Percentiles rank a stretch among this genome's conserved stretches.
phyloP scores from a whole-genome alignment of 2,888 invertebrate genomes.

The Cheilosia grossa region DNA sequence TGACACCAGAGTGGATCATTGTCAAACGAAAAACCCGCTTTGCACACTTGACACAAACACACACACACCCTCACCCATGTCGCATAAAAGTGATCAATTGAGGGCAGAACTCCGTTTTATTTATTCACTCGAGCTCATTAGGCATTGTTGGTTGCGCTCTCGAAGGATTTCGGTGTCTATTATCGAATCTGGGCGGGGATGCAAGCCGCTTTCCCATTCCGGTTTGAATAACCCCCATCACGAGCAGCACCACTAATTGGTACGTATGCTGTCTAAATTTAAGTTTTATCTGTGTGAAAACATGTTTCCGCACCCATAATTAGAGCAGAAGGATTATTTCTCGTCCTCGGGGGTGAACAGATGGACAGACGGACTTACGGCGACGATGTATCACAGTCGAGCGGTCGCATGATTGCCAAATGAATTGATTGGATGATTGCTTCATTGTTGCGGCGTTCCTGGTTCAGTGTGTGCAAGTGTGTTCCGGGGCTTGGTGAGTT shows the following conservation, averaged over 20 bases:
- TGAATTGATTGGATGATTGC: constrained; percentile 75
- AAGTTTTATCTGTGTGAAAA: constrained; percentile 35
- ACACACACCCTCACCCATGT: neutral
- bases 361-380: constrained; percentile 16
- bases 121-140: constrained; percentile 70
- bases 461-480: neutral
- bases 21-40: constrained; percentile 72
- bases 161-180: constrained; percentile 17
- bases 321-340: constrained; percentile 60
- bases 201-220: constrained; percentile 3
- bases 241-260: constrained; percentile 47
- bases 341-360: constrained; percentile 14
- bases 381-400: constrained; percentile 65
- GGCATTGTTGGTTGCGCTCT: constrained; percentile 60
- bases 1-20: constrained; percentile 74
- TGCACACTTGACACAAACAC: constrained; percentile 54
- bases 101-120: constrained; percentile 67
- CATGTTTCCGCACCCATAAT: constrained; percentile 66
- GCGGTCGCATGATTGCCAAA: constrained; percentile 72
- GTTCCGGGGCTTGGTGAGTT: constrained; percentile 3
- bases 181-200: neutral
- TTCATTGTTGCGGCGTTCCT: constrained; percentile 47
- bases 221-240: neutral
- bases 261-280: constrained; percentile 48
- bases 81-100: constrained; percentile 72